Base-by-base conservation (phyloP, 2,888 invertebrate genomes). In the Sericinus montela region DNA sequence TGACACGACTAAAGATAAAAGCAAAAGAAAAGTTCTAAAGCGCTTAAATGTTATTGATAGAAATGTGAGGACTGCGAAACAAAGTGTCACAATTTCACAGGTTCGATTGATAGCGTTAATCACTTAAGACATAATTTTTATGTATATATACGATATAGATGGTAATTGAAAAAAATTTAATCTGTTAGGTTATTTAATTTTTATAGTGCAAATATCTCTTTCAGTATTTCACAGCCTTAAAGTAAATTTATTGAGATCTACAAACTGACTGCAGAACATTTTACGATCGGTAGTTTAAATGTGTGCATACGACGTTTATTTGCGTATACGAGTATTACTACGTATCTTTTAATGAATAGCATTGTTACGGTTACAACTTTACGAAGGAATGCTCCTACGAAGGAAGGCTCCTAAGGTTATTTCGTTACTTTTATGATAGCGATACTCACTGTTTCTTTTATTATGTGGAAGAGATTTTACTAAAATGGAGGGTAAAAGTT, bases 331-430 rank as follows among this genome's bases (percentile, higher is more conserved):
- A 73, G 72, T n/a, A n/a, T n/a, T n/a, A n/a, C n/a, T n/a, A n/a
- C n/a, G n/a, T n/a, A n/a, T n/a, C 75, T 65, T 83, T 82, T 82
- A 84, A 84, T 80, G 73, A 78, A 62, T 65, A n/a, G n/a, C n/a
- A n/a, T n/a, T n/a, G n/a, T n/a, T n/a, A n/a, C n/a, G 54, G 48
- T 51, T 53, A 59, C 52, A 54, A 55, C 29, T 60, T 58, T 55
- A 56, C n/a, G n/a, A n/a, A n/a, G n/a, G n/a, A n/a, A n/a, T 57
- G 52, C 56, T 53, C 52, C 58, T 58, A 59, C 55, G 55, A 50
- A 51, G 49, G 51, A 54, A 53, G 55, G 45, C 45, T 53, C 58
- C 50, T 54, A 58, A 56, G 50, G 40, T 50, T 46, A 49, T 55
- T 51, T 49, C 29, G 45, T 51, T 45, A 42, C 49, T 49, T 55